Conservation (phyloP, 2,797 vertebrate genomes). For the Sus cebifrons region DNA sequence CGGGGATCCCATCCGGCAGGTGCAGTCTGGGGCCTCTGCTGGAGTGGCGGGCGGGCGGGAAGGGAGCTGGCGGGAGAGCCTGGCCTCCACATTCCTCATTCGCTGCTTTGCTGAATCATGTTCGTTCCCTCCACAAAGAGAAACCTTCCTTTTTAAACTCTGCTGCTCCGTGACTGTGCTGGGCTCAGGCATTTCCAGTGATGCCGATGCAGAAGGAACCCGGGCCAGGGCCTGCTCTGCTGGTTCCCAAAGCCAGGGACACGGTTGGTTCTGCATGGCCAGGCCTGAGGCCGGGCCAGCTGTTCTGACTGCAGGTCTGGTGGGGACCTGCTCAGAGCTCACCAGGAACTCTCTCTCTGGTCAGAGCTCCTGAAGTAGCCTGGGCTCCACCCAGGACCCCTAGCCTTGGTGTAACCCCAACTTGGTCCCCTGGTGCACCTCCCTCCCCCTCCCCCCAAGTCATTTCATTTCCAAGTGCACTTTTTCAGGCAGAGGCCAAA, state of each 20-base stretch:
- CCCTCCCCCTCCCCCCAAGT: neutral
- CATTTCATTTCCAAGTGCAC: neutral
- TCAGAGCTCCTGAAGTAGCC: neutral
- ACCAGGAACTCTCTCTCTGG: too few species aligned
- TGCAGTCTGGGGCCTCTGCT: constrained; percentile 53
- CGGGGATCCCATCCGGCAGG: constrained; percentile 65
- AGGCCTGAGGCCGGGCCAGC: neutral
- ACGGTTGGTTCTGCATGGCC: neutral
- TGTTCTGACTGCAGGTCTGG: neutral
- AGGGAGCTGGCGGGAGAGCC: neutral
- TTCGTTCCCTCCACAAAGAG: constrained; percentile 43
- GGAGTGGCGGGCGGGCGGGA: neutral
- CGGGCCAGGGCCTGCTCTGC: neutral
- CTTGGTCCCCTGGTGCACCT: neutral
- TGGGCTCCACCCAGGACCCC: neutral
- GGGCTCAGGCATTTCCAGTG: neutral
- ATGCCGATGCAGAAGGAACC: neutral
- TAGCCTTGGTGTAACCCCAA: too few species aligned
- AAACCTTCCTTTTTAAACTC: constrained; percentile 56
- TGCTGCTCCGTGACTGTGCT: neutral
- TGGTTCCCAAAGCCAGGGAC: constrained; percentile 3
- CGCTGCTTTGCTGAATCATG: constrained; percentile 49
- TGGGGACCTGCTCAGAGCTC: neutral
- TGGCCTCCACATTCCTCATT: neutral
- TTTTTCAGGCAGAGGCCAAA: neutral